Base-by-base conservation (phyloP, 2,888 invertebrate species). In the Gymnoscelis rufifasciata region DNA sequence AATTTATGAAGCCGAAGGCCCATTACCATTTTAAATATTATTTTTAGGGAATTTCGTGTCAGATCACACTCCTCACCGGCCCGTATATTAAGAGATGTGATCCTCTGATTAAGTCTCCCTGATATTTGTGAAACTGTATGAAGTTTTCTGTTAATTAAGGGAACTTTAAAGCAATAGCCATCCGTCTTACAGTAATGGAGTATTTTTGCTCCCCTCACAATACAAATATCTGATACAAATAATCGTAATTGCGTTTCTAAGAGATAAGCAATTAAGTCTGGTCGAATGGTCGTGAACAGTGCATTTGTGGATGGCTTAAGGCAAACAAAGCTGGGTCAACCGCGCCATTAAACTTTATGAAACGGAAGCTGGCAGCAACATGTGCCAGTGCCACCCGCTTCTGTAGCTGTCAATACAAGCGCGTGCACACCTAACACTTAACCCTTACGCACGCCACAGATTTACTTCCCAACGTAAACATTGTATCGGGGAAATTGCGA, bases 11-110 rank as follows among this genome's bases (percentile, higher is more conserved):
- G 71, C 74, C 75, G 74, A 74, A 71, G 76, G 64, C 83, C 88
- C 88, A 87, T 88, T 88, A 88, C 86, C 86, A 87, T 87, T 87
- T 88, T 88, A 88, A 88, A 88, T 88, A 88, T 88, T 88, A 88
- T 88, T 88, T 88, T 88, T 88, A 86, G 88, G 88, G 88, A 88
- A 87, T 88, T 83, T 76, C 80, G 84, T 87, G 88, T 88, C 87
- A 88, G 87, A 88, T 88, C 87, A 87, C 88, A 82, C 83, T 88
- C 86, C 79, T 74, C 83, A 78, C 67, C 72, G 70, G 77, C 66
- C 78, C 79, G 78, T 84, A 83, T 84, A 83, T 86, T 82, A 83
- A 75, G 77, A 86, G 88, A 87, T 86, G 83, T 77, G 83, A 87
- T 86, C 82, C 75, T 75, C 83, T 84, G 88, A 88, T 88, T 88